phyloP scores from a whole-genome alignment of 2,113 vertebrate genomes.

The Oreochromis tanganicae region DNA sequence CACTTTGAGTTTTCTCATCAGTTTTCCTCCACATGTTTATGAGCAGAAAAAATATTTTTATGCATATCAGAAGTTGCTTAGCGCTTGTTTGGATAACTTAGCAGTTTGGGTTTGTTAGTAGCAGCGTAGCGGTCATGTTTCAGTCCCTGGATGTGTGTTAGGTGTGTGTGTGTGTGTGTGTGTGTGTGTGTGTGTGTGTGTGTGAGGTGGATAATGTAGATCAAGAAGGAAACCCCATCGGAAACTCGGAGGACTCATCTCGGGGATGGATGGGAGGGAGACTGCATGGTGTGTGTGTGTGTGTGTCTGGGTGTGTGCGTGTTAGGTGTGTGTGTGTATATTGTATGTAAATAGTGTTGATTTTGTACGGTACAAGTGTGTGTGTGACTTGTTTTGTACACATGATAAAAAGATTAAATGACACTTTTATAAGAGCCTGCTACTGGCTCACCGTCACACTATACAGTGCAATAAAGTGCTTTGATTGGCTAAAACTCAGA shows the following conservation, averaged over 20 bases:
- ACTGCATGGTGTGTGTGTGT: conserved; percentile 19
- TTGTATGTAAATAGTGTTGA: conserved; percentile 80
- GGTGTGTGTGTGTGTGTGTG: neutral
- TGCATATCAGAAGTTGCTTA: conserved; percentile 54
- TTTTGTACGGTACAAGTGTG: conserved; percentile 81
- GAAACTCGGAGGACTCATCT: conserved; percentile 12
- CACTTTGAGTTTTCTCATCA: neutral
- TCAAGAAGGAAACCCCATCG: conserved; percentile 28
- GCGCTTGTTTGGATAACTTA: conserved; percentile 20
- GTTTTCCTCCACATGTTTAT: neutral
- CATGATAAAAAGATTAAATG: conserved; percentile 77
- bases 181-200: neutral
- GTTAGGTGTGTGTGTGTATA: conserved; percentile 55
- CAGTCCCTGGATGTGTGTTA: conserved; percentile 31
- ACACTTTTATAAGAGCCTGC: conserved; percentile 80
- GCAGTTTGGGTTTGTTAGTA: conserved; percentile 40
- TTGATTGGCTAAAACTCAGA: conserved; percentile 71
- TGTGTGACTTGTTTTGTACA: conserved; percentile 82
- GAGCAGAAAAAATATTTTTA: conserved; percentile 1
- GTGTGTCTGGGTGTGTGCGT: conserved; percentile 8
- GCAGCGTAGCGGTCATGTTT: conserved; percentile 32
- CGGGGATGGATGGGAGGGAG: conserved; percentile 7
- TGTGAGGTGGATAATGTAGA: neutral
- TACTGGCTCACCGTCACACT: conserved; percentile 72
- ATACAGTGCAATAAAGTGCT: conserved; percentile 82